phyloP scores from a whole-genome alignment of 2,113 vertebrate species.

The Rhadina sibilatrix region DNA sequence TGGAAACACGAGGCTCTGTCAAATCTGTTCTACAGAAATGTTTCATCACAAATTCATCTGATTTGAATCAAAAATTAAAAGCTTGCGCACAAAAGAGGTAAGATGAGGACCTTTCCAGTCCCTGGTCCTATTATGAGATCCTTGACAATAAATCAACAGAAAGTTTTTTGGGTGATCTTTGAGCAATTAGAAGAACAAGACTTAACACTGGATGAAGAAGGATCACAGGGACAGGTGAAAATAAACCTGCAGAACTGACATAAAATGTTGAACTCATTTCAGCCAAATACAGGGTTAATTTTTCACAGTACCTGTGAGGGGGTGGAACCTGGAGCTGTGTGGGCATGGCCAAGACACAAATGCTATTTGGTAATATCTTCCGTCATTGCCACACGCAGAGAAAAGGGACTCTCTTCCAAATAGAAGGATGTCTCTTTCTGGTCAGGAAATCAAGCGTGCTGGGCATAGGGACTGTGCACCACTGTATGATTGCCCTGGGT shows the following conservation, averaged over 20 bases:
- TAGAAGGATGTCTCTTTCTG: not conserved
- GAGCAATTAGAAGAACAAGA: not conserved
- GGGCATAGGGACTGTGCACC: not conserved
- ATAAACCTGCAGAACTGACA: not conserved
- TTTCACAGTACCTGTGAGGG: not conserved
- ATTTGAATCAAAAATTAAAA: not conserved
- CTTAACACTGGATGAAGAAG: not conserved
- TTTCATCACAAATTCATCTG: not conserved
- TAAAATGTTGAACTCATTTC: not conserved
- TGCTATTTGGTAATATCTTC: not conserved
- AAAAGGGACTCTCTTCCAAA: not conserved
- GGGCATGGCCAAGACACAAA: not conserved
- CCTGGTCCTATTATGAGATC: not conserved
- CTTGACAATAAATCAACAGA: not conserved
- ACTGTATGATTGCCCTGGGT: not conserved
- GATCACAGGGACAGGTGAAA: not conserved
- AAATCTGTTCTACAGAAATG: not conserved
- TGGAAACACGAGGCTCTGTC: not conserved
- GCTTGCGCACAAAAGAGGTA: not conserved
- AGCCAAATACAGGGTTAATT: not conserved
- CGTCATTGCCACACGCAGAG: rapidly evolving
- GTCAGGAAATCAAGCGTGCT: not conserved
- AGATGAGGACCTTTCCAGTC: not conserved
- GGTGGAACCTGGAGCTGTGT: not conserved
- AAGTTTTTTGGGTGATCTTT: not conserved